Percentiles rank a stretch among this genome's conserved stretches.
phyloP scores from a whole-genome alignment of 2,888 invertebrate species.

The Metopia argyrocephala region DNA sequence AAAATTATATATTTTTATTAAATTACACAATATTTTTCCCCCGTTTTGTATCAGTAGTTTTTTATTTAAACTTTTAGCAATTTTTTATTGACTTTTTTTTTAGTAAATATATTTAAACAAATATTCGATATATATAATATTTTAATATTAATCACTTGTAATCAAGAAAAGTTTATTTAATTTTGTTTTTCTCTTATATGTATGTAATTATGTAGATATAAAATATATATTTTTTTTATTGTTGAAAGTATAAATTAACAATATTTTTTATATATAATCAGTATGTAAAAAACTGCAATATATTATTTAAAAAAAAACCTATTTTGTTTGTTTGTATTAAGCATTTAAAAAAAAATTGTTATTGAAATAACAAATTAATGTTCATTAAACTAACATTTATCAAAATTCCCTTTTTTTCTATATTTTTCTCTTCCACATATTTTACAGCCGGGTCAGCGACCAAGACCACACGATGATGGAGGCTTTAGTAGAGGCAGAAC shows the following conservation, averaged over 20 bases:
- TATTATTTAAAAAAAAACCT: not conserved
- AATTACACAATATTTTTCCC: too few relatives aligned
- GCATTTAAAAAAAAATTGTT: not conserved
- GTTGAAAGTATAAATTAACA: too few relatives aligned
- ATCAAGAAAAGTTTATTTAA: constrained; percentile 4
- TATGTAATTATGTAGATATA: too few relatives aligned
- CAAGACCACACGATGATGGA: constrained; percentile 76
- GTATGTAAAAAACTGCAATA: not conserved
- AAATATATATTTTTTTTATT: too few relatives aligned
- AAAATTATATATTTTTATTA: too few relatives aligned
- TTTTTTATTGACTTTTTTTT: too few relatives aligned
- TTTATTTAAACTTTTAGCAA: too few relatives aligned
- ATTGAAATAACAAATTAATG: constrained; percentile 22
- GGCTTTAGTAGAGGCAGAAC: constrained; percentile 77
- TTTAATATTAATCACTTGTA: constrained; percentile 31
- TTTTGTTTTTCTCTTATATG: not conserved
- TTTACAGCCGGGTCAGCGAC: constrained; percentile 75
- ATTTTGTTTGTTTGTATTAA: not conserved
- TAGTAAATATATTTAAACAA: too few relatives aligned
- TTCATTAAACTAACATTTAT: constrained; percentile 50
- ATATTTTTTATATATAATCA: not conserved
- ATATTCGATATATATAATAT: too few relatives aligned
- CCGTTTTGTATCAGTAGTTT: too few relatives aligned
- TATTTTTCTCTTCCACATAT: constrained; percentile 21
- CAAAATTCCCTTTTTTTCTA: constrained; percentile 34